phyloP scores from a whole-genome alignment of 2,797 vertebrate genomes.

The Gobionotothen gibberifrons region DNA sequence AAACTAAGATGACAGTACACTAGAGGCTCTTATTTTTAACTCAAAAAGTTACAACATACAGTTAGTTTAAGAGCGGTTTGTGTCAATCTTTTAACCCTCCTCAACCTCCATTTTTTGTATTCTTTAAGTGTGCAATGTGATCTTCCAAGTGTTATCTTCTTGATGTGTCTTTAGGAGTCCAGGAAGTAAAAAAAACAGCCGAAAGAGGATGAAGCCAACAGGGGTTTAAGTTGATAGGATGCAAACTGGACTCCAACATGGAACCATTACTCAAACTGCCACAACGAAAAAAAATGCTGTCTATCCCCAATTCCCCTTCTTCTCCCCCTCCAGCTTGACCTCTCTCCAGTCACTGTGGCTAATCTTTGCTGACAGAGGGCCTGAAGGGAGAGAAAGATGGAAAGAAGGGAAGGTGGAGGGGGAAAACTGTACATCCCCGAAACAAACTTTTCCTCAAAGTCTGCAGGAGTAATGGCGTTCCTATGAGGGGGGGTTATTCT shows the following conservation, averaged over 20 bases:
- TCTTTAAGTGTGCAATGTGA: conserved; percentile 37
- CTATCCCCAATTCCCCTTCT: conserved; percentile 41
- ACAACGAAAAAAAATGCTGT: conserved; percentile 17
- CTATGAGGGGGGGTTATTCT: conserved; percentile 50
- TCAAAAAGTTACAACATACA: conserved; percentile 40
- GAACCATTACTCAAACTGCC: conserved; percentile 52
- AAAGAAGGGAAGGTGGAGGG: conserved; percentile 54
- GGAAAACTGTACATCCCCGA: conserved; percentile 62
- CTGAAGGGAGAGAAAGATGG: conserved; percentile 56
- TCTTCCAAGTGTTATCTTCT: conserved; percentile 40
- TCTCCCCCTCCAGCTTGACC: conserved; percentile 55
- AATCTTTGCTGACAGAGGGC: conserved; percentile 70
- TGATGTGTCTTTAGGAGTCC: conserved; percentile 21
- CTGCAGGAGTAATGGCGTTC: conserved; percentile 47
- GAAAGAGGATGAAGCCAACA: conserved; percentile 26
- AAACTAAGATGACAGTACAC: conserved; percentile 42
- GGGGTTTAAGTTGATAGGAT: conserved; percentile 50
- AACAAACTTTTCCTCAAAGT: conserved; percentile 62
- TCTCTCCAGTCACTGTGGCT: conserved; percentile 64
- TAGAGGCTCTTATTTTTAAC: conserved; percentile 37
- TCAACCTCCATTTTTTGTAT: conserved; percentile 31
- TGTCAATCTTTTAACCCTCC: conserved; percentile 40
- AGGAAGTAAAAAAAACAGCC: conserved; percentile 41
- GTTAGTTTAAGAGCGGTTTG: conserved; percentile 43
- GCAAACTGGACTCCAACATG: conserved; percentile 58